Conservation (phyloP, 2,113 vertebrate species). For the Corynorhinus townsendii region DNA sequence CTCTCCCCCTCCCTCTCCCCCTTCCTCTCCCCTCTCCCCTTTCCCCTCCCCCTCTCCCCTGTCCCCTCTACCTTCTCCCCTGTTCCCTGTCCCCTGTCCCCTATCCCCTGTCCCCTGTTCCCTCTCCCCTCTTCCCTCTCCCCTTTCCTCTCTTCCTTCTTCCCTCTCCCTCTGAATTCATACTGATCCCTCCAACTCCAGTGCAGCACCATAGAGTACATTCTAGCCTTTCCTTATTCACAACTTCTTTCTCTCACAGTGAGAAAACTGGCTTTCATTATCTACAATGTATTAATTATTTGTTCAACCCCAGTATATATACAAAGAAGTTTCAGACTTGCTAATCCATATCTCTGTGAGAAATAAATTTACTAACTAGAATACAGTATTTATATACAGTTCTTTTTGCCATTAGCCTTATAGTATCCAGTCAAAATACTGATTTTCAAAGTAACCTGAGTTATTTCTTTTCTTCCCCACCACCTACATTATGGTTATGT, state of each 20-base stretch:
- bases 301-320: background rate
- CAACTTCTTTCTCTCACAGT: background rate
- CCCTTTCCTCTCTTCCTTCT: background rate
- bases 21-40: too few relatives aligned
- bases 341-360: background rate
- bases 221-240: background rate
- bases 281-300: background rate
- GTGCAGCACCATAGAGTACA: background rate
- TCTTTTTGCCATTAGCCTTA: background rate
- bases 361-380: background rate
- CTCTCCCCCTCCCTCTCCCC: background rate
- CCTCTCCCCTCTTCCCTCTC: too few relatives aligned
- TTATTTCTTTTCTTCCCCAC: background rate
- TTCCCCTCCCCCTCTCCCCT: background rate
- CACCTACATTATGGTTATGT: background rate
- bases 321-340: background rate
- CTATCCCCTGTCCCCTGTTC: too few relatives aligned
- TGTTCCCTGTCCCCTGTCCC: too few relatives aligned
- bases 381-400: background rate
- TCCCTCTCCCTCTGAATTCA: background rate
- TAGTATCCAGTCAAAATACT: background rate
- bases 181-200: background rate
- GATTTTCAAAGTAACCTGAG: background rate
- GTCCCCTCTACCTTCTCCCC: too few relatives aligned
- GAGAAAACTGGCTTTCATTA: background rate